Evolutionary conservation across 1,140 invertebrate species (phyloP).

Genomic region (Stegodyphus dumicola): DNA sequence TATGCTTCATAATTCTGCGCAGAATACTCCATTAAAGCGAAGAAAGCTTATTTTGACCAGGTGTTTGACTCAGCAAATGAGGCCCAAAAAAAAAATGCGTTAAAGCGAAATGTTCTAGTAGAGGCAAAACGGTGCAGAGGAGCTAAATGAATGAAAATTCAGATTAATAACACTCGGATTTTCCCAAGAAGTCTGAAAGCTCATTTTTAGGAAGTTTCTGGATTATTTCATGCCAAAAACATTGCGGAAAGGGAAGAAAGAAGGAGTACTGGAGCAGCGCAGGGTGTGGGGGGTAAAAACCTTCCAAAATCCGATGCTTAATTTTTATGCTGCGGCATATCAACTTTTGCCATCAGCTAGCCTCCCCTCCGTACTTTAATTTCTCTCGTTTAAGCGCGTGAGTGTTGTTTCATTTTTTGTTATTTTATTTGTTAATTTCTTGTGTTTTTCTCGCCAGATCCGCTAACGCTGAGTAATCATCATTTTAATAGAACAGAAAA

Average conservation of each 20-base stretch:
- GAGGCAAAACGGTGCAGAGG: too few relatives aligned
- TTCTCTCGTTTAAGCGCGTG: slow-evolving; percentile 22
- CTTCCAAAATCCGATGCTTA: not conserved
- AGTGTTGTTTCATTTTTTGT: not conserved
- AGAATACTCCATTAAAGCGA: too few relatives aligned
- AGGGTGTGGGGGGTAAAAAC: not conserved
- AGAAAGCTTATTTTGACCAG: too few relatives aligned
- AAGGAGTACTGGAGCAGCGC: not conserved
- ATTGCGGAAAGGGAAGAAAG: not conserved
- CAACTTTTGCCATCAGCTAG: slow-evolving; percentile 25
- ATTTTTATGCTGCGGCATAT: slow-evolving; percentile 16
- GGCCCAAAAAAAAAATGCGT: too few relatives aligned
- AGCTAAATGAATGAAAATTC: not conserved
- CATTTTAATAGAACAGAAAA: slow-evolving; percentile 45
- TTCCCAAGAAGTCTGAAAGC: slow-evolving; percentile 44
- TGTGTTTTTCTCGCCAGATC: not conserved
- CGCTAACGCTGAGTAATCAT: slow-evolving; percentile 50
- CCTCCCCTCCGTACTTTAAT: slow-evolving; percentile 19
- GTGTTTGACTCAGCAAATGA: too few relatives aligned
- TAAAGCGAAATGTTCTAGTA: too few relatives aligned
- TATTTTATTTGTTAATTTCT: slow-evolving; percentile 17
- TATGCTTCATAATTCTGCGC: too few relatives aligned
- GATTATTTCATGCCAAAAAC: slow-evolving; percentile 43
- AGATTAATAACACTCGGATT: slow-evolving; percentile 41
- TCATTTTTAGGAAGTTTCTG: slow-evolving; percentile 56